These are phyloP conservation scores for Thera obeliscata DNA, from an alignment of 2,888 invertebrate genomes.

Conservation along the genomic window DNA sequence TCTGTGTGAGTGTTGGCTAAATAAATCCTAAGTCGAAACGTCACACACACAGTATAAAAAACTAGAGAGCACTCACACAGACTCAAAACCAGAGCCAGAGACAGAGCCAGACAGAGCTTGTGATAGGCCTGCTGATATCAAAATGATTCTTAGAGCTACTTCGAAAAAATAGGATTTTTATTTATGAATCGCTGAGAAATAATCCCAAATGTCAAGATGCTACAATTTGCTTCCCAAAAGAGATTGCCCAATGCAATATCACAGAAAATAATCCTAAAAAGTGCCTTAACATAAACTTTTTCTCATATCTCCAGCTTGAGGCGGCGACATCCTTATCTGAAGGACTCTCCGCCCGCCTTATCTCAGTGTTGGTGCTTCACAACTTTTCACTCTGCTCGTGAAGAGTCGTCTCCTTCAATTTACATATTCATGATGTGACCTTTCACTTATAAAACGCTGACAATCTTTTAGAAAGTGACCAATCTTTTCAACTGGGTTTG, in stretches of 20 bases:
- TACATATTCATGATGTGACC: slow-evolving; percentile 55
- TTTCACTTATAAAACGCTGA: slow-evolving; percentile 42
- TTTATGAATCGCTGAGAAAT: not conserved
- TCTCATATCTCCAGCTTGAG: slow-evolving; percentile 26
- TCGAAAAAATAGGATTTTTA: no score
- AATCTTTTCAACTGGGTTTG: slow-evolving; percentile 27
- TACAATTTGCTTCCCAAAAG: not conserved
- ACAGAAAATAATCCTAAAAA: slow-evolving; percentile 21
- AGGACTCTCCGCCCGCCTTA: slow-evolving; percentile 45
- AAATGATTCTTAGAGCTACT: no score
- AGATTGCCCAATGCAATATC: slow-evolving; percentile 13
- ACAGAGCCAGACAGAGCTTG: no score
- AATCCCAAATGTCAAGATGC: not conserved
- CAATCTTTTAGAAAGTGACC: slow-evolving; percentile 38
- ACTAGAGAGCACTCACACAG: no score
- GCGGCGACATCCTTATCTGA: slow-evolving; percentile 45
- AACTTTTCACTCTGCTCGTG: slow-evolving; percentile 50
- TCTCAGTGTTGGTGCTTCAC: slow-evolving; percentile 50
- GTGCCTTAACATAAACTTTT: slow-evolving; percentile 23
- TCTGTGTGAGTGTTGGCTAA: no score
- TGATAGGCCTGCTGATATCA: no score
- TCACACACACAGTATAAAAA: no score
- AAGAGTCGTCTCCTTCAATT: slow-evolving; percentile 47
- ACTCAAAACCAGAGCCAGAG: no score
- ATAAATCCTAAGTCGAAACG: no score